Percentiles rank a stretch among this genome's conserved stretches.
These are phyloP conservation scores for Pterocles burchelli DNA, from an alignment of 2,113 vertebrate genomes.

Conservation along the genomic window DNA sequence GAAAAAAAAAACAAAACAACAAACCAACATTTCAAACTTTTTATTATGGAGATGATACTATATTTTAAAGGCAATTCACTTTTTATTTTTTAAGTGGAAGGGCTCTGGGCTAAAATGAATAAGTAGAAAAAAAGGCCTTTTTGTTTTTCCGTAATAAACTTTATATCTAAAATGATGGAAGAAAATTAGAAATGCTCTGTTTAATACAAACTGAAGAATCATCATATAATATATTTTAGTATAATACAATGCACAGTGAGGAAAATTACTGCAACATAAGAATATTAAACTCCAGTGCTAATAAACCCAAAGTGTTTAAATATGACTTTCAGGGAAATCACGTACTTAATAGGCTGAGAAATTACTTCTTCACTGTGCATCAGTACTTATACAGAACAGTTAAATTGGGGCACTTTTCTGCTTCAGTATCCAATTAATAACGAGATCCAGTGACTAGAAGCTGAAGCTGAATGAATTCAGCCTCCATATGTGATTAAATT, in stretches of 20 bases:
- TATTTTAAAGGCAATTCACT: not conserved
- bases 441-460: not conserved
- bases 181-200: not conserved
- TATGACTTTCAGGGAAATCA: not conserved
- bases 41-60: not conserved
- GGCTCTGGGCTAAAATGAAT: not conserved
- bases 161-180: not conserved
- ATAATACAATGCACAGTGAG: not conserved
- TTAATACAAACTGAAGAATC: not conserved
- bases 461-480: not conserved
- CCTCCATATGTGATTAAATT: not conserved
- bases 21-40: not conserved
- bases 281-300: not conserved
- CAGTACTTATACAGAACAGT: not conserved
- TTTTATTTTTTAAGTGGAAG: not conserved
- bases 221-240: not conserved
- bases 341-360: not conserved
- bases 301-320: not conserved
- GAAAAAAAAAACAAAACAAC: not conserved
- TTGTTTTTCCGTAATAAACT: not conserved
- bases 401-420: not conserved
- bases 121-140: fast-evolving
- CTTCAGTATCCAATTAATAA: not conserved
- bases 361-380: not conserved
- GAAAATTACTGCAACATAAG: not conserved